Evolutionary conservation across 2,797 vertebrate genomes (phyloP).

Genomic region (Siniperca scherzeri): DNA sequence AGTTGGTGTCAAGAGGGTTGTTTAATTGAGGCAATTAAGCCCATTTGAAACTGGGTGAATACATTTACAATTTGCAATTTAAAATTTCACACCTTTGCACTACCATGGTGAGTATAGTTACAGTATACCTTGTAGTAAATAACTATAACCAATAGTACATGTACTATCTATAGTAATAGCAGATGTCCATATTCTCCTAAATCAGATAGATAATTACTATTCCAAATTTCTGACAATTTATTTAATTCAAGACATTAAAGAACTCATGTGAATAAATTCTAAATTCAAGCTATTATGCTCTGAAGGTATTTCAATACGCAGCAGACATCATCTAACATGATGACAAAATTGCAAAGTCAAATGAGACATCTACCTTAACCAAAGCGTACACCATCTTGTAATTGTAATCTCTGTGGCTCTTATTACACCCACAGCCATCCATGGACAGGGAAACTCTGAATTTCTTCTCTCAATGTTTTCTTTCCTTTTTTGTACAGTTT

Average conservation of each 20-base stretch:
- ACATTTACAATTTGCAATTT: slow-evolving; percentile 68
- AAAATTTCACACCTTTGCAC: slow-evolving; percentile 59
- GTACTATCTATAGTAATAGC: background rate
- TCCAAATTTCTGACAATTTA: background rate
- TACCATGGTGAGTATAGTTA: slow-evolving; percentile 13
- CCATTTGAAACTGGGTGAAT: slow-evolving; percentile 70
- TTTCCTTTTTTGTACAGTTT: background rate
- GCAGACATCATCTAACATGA: background rate
- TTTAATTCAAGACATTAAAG: background rate
- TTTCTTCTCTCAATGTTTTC: background rate
- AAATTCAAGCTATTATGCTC: background rate
- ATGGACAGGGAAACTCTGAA: background rate
- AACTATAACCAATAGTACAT: background rate
- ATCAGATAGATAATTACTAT: background rate
- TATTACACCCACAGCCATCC: background rate
- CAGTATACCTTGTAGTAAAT: slow-evolving; percentile 20
- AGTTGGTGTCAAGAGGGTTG: slow-evolving; percentile 64
- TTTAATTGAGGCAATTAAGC: slow-evolving; percentile 75
- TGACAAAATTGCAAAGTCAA: background rate
- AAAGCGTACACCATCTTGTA: background rate
- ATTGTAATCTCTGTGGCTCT: background rate
- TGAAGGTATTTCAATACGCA: background rate
- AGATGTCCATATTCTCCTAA: background rate
- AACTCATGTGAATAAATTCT: background rate
- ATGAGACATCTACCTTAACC: background rate